A percentile compares a stretch with the other conserved stretches of the same genome.
phyloP scores from a whole-genome alignment of 2,888 invertebrate genomes.

The Campoplex nolae region DNA sequence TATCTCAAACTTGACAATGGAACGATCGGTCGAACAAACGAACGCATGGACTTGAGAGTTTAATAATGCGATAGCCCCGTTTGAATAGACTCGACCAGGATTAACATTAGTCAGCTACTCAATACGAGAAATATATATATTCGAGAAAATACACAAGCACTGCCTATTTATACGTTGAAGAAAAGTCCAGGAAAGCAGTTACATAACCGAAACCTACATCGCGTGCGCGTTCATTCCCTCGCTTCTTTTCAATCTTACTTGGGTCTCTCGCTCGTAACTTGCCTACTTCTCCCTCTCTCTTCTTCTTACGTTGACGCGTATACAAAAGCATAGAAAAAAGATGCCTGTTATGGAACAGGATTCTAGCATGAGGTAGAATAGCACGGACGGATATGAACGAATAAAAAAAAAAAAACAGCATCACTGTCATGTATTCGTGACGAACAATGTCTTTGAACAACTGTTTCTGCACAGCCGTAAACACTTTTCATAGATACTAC shows the following conservation, averaged over 20 bases:
- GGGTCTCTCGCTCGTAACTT: not conserved
- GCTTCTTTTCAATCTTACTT: conserved; percentile 8
- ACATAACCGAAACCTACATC: conserved; percentile 72
- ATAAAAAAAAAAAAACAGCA: too few species aligned
- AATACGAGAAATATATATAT: conserved; percentile 17
- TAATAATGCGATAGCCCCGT: conserved; percentile 72
- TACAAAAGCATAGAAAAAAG: not conserved
- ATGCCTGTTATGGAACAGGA: too few species aligned
- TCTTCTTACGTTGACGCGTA: not conserved
- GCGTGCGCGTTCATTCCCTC: conserved; percentile 52
- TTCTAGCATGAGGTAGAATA: not conserved
- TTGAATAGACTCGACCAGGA: conserved; percentile 43
- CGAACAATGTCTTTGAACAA: too few species aligned
- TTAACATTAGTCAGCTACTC: conserved; percentile 38
- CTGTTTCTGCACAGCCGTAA: too few species aligned
- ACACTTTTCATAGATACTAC: too few species aligned
- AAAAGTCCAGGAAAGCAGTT: conserved; percentile 62
- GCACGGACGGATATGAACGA: too few species aligned
- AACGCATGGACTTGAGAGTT: conserved; percentile 75
- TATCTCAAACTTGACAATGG: conserved; percentile 81
- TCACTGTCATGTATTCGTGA: too few species aligned
- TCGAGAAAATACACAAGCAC: too few species aligned
- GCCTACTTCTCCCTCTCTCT: not conserved
- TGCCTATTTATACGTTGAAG: not conserved
- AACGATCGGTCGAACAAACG: conserved; percentile 67